Evolutionary conservation across 2,888 invertebrate species (phyloP), one percentile per base, ranked within the genome.

Genomic region (Galerucella nymphaeae): DNA sequence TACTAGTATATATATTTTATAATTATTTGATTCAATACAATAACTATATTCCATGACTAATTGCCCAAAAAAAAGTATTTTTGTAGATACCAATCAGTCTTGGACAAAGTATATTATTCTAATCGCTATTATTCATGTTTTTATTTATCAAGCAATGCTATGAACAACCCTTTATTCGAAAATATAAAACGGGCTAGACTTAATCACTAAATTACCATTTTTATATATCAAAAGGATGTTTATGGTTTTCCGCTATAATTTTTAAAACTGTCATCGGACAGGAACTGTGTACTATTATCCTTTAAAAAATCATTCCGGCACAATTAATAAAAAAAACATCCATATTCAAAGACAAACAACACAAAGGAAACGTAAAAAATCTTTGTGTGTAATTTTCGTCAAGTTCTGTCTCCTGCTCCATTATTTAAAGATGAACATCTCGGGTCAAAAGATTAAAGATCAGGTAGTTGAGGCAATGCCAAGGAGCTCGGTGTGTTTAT

Each of bases 361-460:
- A 70, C 70, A 70, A 70, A 70, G 70, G 63, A 63, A 70, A 64
- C 30, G 55, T 69, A 70, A 70, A 70, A 63, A 70, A 70, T 18
- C 53, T 63, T 57, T 45, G 48, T 48, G 38, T 53, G 41, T 30
- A 70, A 64, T 70, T 70, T 70, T 70, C 55, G 63, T 63, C 63
- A 64, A 63, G 55, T 41, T 70, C 70, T 70, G 53, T 63, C 63
- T 70, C 63, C 57, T n/a, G 69, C 69, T 68, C 73, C 66, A 70
- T 70, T 72, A 72, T 72, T 70, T 72, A 67, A 72, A 75, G 77
- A 75, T 75, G 75, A 72, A 79, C 76, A 81, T 82, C 81, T 81
- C 76, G 77, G 84, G 84, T 84, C 84, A 84, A 84, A 82, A 83
- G 84, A 83, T 84, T 84, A 84, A 84, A 84, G 84, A 84, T 84